Conservation (phyloP, 2,797 vertebrate genomes). For the Poecilia picta region DNA sequence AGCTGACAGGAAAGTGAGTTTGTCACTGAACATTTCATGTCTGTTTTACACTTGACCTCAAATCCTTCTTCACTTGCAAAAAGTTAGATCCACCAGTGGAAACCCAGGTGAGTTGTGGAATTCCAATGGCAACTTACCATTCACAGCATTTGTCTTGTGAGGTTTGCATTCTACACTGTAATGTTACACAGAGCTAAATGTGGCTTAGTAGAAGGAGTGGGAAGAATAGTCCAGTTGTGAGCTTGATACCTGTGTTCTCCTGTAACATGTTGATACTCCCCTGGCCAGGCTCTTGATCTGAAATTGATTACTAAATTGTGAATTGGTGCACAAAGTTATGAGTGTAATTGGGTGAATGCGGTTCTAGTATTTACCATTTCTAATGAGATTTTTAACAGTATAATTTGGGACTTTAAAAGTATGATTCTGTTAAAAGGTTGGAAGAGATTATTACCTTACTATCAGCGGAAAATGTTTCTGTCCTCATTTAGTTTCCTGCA, state of each 20-base stretch:
- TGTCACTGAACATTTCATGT: conserved; percentile 58
- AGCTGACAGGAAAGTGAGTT: conserved; percentile 13
- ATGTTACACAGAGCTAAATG: not conserved
- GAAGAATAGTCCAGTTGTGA: not conserved
- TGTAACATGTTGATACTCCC: not conserved
- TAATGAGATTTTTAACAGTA: not conserved
- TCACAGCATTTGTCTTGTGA: not conserved
- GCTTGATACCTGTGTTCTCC: not conserved
- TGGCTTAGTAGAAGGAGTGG: not conserved
- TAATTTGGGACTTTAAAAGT: not conserved
- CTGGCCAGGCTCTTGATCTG: not conserved
- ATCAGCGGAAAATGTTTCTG: not conserved
- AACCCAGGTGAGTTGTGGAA: conserved; percentile 11
- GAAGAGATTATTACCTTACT: not conserved
- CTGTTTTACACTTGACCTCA: conserved; percentile 37
- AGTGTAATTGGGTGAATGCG: not conserved
- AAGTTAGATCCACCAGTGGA: conserved; percentile 18
- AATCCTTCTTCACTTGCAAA: conserved; percentile 14
- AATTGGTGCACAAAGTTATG: not conserved
- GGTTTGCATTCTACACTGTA: not conserved
- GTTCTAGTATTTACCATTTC: not conserved
- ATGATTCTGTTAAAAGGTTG: not conserved
- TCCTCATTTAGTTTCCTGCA: not conserved
- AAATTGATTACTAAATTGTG: not conserved
- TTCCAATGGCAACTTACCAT: not conserved